phyloP scores from a whole-genome alignment of 2,113 vertebrate genomes.

The Oophaga pumilio region DNA sequence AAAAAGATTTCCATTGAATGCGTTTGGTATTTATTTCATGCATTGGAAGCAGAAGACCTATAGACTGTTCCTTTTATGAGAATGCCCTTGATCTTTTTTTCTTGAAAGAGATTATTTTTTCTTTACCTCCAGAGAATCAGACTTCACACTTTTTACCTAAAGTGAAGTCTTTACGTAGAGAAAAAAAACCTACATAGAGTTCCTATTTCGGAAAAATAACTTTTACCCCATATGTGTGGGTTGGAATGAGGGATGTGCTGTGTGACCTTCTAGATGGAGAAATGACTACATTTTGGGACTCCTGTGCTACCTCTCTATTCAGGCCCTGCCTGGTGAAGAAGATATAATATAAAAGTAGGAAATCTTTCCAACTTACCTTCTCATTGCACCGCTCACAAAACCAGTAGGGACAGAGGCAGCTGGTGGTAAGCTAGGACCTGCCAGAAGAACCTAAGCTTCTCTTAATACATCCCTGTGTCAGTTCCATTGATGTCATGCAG shows the following conservation, averaged over 20 bases:
- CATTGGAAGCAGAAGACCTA: neutral
- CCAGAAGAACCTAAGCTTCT: conserved; percentile 49
- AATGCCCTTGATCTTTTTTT: conserved; percentile 54
- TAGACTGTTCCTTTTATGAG: conserved; percentile 10
- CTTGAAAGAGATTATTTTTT: conserved; percentile 31
- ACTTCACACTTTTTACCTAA: neutral
- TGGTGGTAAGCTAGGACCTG: conserved; percentile 51
- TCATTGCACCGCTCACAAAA: conserved; percentile 53
- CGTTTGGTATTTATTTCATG: neutral
- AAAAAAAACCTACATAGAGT: conserved; percentile 14
- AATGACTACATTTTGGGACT: conserved; percentile 11
- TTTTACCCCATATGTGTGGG: neutral
- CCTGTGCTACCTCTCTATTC: conserved; percentile 3
- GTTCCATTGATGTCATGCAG: conserved; percentile 57
- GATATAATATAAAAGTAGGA: conserved; percentile 41
- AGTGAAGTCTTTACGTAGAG: neutral
- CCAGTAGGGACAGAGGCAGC: conserved; percentile 51
- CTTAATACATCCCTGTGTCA: conserved; percentile 57
- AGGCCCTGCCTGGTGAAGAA: conserved; percentile 24
- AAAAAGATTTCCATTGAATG: conserved; percentile 9
- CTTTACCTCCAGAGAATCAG: neutral
- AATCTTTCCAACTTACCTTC: conserved; percentile 53
- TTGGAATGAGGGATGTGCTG: neutral
- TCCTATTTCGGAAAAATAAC: conserved; percentile 15
- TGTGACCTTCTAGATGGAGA: conserved; percentile 42